A percentile compares a stretch with the other conserved stretches of the same genome.
These are phyloP conservation scores for Grammomys dolichurus DNA, from an alignment of 2,113 vertebrate species.

Conservation along the genomic window DNA sequence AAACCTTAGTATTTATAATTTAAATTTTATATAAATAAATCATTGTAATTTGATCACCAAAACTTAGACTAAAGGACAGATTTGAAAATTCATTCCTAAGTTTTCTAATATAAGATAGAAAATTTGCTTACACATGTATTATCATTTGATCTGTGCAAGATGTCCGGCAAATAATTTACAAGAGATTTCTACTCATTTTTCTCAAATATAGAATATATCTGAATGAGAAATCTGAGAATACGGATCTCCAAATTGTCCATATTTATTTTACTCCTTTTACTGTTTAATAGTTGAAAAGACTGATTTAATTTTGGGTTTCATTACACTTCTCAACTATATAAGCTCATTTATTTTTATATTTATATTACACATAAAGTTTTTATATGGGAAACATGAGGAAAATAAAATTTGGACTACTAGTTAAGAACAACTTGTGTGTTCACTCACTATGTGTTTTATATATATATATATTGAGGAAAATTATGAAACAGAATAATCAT, in stretches of 20 bases:
- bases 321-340: background rate
- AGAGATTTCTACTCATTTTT: background rate
- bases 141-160: background rate
- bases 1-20: background rate
- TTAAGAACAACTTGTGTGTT: background rate
- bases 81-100: background rate
- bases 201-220: background rate
- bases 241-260: background rate
- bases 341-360: background rate
- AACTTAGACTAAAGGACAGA: background rate
- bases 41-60: background rate
- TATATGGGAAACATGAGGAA: background rate
- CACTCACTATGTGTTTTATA: background rate
- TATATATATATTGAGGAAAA: no score
- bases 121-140: background rate
- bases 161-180: background rate
- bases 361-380: background rate
- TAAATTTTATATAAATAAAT: background rate
- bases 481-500: conserved; percentile 16
- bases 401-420: background rate
- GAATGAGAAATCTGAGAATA: background rate
- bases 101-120: background rate
- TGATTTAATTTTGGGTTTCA: background rate
- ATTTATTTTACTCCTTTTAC: background rate
- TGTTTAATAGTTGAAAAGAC: background rate